Conservation (phyloP, 2,888 invertebrate species). For the Epinotia demarniana region DNA sequence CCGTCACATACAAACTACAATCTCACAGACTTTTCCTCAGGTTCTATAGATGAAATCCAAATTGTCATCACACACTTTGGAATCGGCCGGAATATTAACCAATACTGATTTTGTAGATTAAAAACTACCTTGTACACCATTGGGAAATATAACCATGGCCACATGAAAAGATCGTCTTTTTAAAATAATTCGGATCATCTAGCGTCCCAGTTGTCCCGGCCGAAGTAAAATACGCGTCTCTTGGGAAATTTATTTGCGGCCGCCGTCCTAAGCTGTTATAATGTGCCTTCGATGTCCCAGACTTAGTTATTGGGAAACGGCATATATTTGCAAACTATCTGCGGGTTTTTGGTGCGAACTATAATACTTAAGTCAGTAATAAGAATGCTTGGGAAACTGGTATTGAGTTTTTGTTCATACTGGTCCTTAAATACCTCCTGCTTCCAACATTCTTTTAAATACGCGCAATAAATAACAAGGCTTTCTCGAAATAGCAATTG, state of each 20-base stretch:
- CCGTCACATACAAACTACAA: no score
- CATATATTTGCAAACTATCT: constrained; percentile 34
- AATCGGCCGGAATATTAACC: neutral
- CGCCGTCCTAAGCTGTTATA: constrained; percentile 68
- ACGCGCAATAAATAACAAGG: constrained; percentile 12
- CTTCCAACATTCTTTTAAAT: neutral
- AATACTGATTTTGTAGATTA: neutral
- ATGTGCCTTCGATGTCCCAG: constrained; percentile 70
- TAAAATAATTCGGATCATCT: constrained; percentile 70
- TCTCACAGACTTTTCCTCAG: no score
- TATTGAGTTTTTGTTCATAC: neutral
- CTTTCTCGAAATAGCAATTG: constrained; percentile 6
- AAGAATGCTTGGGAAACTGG: neutral
- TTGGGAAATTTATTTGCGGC: constrained; percentile 79
- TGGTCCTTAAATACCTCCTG: neutral
- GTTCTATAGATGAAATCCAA: no score
- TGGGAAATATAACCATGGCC: constrained; percentile 38
- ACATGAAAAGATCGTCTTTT: constrained; percentile 50
- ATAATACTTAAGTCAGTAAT: neutral
- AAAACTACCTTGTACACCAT: constrained; percentile 17
- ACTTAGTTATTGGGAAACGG: constrained; percentile 48
- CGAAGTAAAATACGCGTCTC: constrained; percentile 74
- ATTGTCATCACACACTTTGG: neutral
- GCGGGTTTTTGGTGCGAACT: neutral
- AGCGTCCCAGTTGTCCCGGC: constrained; percentile 59